These are phyloP conservation scores for Euglossa dilemma DNA, from an alignment of 1,140 invertebrate species.

Conservation along the genomic window DNA sequence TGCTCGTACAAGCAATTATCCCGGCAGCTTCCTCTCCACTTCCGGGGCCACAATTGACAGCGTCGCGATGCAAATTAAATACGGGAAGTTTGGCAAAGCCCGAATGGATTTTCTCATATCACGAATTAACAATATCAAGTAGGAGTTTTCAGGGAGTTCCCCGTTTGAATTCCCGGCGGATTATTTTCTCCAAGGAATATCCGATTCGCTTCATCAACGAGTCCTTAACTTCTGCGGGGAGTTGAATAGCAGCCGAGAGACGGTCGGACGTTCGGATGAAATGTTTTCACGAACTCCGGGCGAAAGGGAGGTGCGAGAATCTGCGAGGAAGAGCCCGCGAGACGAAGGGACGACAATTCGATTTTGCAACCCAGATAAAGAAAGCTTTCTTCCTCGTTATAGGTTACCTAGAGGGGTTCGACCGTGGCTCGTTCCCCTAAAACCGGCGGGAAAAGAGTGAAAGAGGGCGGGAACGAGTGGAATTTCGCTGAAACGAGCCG, in stretches of 20 bases:
- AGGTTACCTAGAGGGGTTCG: conserved; percentile 53
- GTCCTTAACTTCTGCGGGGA: conserved; percentile 54
- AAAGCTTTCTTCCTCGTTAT: conserved; percentile 69
- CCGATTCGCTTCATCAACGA: conserved; percentile 62
- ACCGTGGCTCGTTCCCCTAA: conserved; percentile 28
- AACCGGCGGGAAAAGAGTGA: conserved; percentile 12
- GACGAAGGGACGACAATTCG: conserved; percentile 59
- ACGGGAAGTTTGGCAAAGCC: neutral
- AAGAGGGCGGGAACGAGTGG: neutral
- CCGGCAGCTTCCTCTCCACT: neutral
- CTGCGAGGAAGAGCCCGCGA: conserved; percentile 8
- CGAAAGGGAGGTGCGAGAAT: conserved; percentile 45
- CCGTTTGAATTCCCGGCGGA: neutral
- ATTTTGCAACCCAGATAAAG: conserved; percentile 68
- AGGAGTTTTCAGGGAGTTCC: neutral
- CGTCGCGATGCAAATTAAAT: neutral
- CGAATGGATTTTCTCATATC: conserved; percentile 20
- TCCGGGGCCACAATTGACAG: neutral
- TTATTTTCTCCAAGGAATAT: conserved; percentile 41
- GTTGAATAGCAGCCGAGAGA: conserved; percentile 45
- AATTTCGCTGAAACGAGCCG: conserved; percentile 53
- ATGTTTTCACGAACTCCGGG: conserved; percentile 58
- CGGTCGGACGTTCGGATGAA: conserved; percentile 48
- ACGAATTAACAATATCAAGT: conserved; percentile 12
- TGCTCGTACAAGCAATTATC: neutral